Evolutionary conservation across 2,113 vertebrate species (phyloP).

Genomic region (Heloderma charlesbogerti): DNA sequence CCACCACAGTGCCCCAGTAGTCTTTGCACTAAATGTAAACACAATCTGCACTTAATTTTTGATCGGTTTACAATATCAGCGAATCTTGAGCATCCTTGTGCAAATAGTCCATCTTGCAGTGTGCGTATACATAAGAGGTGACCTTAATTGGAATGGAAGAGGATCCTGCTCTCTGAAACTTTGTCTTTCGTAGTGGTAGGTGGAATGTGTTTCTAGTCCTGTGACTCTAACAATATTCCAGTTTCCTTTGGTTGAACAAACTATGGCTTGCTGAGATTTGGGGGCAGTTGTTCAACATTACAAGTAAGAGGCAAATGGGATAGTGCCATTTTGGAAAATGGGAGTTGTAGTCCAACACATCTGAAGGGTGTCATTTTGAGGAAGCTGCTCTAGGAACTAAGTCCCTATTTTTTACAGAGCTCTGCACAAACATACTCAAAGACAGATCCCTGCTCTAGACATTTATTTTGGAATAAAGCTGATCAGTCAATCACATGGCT

Average conservation of each 20-base stretch:
- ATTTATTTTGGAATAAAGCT: constrained; percentile 1
- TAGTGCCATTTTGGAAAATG: not conserved
- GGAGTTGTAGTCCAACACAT: too few species aligned
- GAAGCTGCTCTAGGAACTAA: not conserved
- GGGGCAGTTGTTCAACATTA: not conserved
- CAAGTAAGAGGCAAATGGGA: not conserved
- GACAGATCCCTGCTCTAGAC: not conserved
- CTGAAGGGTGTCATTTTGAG: too few species aligned
- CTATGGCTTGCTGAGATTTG: not conserved
- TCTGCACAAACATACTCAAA: not conserved
- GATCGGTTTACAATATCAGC: not conserved
- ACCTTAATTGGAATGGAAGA: not conserved
- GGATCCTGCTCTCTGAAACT: not conserved
- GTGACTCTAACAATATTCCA: not conserved
- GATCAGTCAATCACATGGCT: not conserved
- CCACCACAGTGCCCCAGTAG: not conserved
- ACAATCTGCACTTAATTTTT: not conserved
- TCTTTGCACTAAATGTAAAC: not conserved
- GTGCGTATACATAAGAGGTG: too few species aligned
- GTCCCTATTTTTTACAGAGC: not conserved
- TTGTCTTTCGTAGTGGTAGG: not conserved
- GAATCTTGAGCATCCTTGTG: not conserved
- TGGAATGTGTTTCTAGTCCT: not conserved
- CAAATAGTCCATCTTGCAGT: not conserved
- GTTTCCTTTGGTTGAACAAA: not conserved